phyloP scores from a whole-genome alignment of 2,797 vertebrate species.

The Notoglanidium macrostoma region DNA sequence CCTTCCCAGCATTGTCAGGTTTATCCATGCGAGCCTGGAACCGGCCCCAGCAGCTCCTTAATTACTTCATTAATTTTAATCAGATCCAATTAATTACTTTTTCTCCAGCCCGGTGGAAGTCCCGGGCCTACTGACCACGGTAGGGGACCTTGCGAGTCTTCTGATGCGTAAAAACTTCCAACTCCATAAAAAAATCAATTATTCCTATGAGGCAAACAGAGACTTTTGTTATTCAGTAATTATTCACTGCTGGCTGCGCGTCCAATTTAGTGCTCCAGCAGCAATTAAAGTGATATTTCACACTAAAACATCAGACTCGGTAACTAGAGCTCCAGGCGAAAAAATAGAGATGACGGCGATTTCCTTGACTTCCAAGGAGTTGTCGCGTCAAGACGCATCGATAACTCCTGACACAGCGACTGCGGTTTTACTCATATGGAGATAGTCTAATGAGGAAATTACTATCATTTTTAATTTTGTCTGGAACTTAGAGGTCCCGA shows the following conservation, averaged over 20 bases:
- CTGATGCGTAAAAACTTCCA: slow-evolving; percentile 58
- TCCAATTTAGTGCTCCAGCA: slow-evolving; percentile 65
- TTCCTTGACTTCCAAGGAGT: slow-evolving; percentile 23
- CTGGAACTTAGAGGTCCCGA: slow-evolving; percentile 4
- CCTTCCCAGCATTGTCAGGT: slow-evolving; percentile 40
- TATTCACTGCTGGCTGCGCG: slow-evolving; percentile 61
- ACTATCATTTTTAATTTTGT: slow-evolving; percentile 14
- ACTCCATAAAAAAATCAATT: slow-evolving; percentile 71
- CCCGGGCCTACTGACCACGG: slow-evolving; percentile 59
- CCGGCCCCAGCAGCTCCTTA: slow-evolving; percentile 73
- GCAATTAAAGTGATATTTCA: slow-evolving; percentile 62
- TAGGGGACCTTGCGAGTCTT: slow-evolving; percentile 72
- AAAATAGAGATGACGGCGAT: slow-evolving; percentile 11
- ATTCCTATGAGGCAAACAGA: slow-evolving; percentile 72
- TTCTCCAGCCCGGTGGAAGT: slow-evolving; percentile 61
- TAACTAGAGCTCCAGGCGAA: slow-evolving; percentile 12
- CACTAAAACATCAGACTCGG: slow-evolving; percentile 20
- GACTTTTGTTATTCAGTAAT: slow-evolving; percentile 70
- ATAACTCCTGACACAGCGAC: slow-evolving; percentile 27
- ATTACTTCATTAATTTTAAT: slow-evolving; percentile 85
- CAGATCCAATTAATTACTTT: slow-evolving; percentile 81
- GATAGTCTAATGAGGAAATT: slow-evolving; percentile 32
- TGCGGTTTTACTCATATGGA: slow-evolving; percentile 4
- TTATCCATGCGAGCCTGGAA: slow-evolving; percentile 63
- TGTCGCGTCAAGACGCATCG: slow-evolving; percentile 10